A percentile compares a stretch with the other conserved stretches of the same genome.
Evolutionary conservation across 1,140 invertebrate genomes (phyloP).

Genomic region (Drosophila watanabei): DNA sequence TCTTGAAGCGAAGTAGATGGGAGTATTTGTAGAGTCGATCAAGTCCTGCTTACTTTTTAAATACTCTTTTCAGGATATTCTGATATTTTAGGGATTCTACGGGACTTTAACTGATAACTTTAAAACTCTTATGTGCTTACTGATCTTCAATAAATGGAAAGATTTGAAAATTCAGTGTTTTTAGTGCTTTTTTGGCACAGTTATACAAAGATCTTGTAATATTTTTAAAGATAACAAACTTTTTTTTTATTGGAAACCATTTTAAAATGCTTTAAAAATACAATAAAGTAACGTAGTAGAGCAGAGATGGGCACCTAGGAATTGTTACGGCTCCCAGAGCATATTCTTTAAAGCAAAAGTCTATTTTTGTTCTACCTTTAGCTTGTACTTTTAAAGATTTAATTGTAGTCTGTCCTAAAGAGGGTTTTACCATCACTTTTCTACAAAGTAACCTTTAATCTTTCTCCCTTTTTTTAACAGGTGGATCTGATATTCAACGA

Average conservation of each 20-base stretch:
- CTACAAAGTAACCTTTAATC: background rate
- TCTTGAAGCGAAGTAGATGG: background rate
- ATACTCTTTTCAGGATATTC: too few relatives aligned
- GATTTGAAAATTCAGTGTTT: background rate
- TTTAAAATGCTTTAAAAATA: too few relatives aligned
- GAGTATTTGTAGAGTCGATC: background rate
- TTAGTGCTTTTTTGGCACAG: background rate
- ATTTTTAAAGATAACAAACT: background rate
- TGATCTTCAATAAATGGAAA: background rate
- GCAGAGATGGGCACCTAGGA: background rate
- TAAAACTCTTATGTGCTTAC: background rate
- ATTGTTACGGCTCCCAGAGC: background rate
- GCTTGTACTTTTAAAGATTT: too few relatives aligned
- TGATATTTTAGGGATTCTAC: background rate
- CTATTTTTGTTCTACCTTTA: background rate
- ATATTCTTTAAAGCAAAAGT: background rate
- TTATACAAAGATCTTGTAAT: background rate
- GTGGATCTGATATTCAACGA: constrained; percentile 85
- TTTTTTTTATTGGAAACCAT: too few relatives aligned
- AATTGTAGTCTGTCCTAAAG: background rate
- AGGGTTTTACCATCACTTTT: background rate
- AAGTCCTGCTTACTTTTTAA: too few relatives aligned
- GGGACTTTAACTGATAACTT: background rate
- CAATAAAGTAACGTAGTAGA: too few relatives aligned
- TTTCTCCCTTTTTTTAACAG: constrained; percentile 10